These are phyloP conservation scores for Etheostoma nigrum DNA, from an alignment of 2,797 vertebrate species.

Conservation along the genomic window DNA sequence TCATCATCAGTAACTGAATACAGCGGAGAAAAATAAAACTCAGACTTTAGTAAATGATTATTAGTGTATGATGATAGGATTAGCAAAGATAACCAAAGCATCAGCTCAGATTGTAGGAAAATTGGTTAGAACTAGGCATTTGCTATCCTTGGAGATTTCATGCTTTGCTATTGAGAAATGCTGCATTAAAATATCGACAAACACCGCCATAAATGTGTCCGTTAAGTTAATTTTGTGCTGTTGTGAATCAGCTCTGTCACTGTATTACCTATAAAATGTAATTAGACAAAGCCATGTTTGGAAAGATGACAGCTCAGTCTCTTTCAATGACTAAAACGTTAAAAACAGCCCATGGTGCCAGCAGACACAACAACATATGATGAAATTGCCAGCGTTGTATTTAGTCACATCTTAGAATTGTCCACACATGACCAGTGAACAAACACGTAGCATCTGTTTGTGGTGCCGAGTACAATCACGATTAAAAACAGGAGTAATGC, in stretches of 20 bases:
- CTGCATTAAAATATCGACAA: neutral
- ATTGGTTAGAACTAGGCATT: neutral
- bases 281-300: neutral
- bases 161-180: neutral
- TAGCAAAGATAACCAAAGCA: neutral
- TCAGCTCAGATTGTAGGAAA: neutral
- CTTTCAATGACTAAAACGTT: neutral
- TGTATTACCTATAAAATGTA: neutral
- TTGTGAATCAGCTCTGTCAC: neutral
- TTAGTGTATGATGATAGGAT: neutral
- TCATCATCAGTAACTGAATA: neutral
- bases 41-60: neutral
- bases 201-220: neutral
- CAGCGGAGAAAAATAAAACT: neutral
- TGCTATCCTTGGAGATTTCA: neutral
- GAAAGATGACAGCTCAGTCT: neutral
- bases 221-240: neutral
- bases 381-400: slow-evolving; percentile 1
- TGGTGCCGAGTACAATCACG: neutral
- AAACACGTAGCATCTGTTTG: slow-evolving; percentile 19
- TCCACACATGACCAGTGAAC: neutral
- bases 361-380: neutral
- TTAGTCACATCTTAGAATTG: neutral
- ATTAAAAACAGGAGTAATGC: slow-evolving; percentile 42
- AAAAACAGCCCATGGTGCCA: neutral